A percentile compares a stretch with the other conserved stretches of the same genome.
Conservation (phyloP, 2,113 vertebrate genomes). For the Corythaeola cristata region DNA sequence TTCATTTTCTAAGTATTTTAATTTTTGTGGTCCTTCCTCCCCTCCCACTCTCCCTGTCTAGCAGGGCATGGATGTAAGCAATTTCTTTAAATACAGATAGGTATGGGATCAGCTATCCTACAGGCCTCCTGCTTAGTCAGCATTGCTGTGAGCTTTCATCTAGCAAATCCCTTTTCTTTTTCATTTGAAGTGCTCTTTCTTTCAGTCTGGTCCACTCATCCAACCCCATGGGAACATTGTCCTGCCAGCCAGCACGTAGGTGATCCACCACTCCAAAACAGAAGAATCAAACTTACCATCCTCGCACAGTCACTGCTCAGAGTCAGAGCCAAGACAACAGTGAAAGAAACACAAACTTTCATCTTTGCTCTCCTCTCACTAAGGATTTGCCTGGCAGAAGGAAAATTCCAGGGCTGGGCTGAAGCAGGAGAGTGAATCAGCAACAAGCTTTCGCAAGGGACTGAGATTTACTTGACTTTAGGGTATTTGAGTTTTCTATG, state of each 20-base stretch:
- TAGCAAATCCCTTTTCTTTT: not conserved
- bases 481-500: slow-evolving; percentile 47
- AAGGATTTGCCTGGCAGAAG: not conserved
- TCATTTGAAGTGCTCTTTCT: not conserved
- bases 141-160: not conserved
- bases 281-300: slow-evolving; percentile 55
- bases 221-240: not conserved
- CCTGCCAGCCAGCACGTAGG: not conserved
- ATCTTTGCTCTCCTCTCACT: slow-evolving; percentile 5
- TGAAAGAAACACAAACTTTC: slow-evolving; percentile 26
- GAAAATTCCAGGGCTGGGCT: not conserved
- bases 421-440: not conserved
- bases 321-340: slow-evolving; percentile 43
- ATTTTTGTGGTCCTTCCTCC: not conserved
- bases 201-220: not conserved
- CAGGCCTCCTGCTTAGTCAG: not conserved
- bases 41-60: not conserved
- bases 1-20: not conserved
- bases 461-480: slow-evolving; percentile 16
- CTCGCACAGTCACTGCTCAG: slow-evolving; percentile 24
- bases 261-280: not conserved
- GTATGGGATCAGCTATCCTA: not conserved
- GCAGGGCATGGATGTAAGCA: not conserved
- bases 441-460: not conserved
- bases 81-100: not conserved